Conservation (phyloP, 2,113 vertebrate genomes). For the Paraplagusia blochii region DNA sequence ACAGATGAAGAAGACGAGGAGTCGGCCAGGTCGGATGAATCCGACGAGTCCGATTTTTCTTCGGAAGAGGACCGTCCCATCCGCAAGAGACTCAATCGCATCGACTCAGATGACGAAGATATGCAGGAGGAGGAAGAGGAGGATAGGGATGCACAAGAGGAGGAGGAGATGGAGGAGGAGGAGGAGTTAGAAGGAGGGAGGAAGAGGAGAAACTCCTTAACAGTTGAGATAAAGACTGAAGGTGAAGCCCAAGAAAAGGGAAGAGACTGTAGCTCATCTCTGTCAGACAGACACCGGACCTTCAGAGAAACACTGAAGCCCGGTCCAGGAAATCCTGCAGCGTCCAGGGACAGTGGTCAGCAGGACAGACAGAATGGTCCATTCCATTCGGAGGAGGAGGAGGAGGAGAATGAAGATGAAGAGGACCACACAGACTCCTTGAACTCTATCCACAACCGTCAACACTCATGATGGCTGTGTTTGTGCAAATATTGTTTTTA, state of each 20-base stretch:
- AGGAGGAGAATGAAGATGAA: constrained; percentile 2
- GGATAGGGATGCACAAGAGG: background rate
- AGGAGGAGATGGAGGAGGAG: constrained; percentile 11
- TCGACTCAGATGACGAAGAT: constrained; percentile 85
- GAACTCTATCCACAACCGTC: constrained; percentile 96
- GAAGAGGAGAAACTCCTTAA: constrained; percentile 74
- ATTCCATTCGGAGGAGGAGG: constrained; percentile 72
- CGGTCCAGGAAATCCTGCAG: constrained; percentile 63
- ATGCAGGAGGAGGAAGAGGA: constrained; percentile 50
- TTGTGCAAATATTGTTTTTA: constrained; percentile 51
- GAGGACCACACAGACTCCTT: constrained; percentile 81
- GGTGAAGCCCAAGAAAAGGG: constrained; percentile 81
- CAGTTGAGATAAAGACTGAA: constrained; percentile 71
- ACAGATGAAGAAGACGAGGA: constrained; percentile 67
- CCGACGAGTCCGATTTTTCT: constrained; percentile 60
- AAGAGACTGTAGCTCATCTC: constrained; percentile 80
- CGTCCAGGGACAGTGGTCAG: constrained; percentile 76
- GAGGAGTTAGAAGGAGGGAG: constrained; percentile 27
- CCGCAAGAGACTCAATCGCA: constrained; percentile 88
- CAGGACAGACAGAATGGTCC: constrained; percentile 77
- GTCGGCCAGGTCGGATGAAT: constrained; percentile 25
- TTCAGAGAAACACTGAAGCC: constrained; percentile 74
- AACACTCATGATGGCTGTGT: constrained; percentile 78
- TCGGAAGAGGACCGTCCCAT: constrained; percentile 78
- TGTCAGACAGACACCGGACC: constrained; percentile 83